Percentiles rank a stretch among this genome's conserved stretches.
phyloP scores from a whole-genome alignment of 2,888 invertebrate genomes.

The Tenthredo livida region DNA sequence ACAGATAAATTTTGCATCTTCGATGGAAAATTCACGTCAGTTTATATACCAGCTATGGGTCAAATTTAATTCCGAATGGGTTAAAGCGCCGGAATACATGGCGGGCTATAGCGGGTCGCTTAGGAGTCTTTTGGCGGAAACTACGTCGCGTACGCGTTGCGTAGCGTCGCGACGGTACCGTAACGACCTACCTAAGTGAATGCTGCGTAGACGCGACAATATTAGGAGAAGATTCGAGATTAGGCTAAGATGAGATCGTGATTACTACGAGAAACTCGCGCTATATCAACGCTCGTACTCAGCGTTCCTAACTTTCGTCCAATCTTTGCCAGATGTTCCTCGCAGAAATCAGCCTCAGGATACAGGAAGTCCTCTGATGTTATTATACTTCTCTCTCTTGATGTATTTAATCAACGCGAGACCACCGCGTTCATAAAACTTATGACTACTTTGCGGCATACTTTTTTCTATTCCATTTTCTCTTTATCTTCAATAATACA shows the following conservation, averaged over 20 bases:
- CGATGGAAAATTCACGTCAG: neutral
- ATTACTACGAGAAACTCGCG: slow-evolving; percentile 41
- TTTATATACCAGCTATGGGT: neutral
- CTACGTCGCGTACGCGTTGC: no score
- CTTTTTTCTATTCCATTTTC: slow-evolving; percentile 15
- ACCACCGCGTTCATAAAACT: neutral
- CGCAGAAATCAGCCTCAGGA: slow-evolving; percentile 36
- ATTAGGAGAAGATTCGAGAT: slow-evolving; percentile 45
- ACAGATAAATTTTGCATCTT: neutral
- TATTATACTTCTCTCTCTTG: slow-evolving; percentile 7
- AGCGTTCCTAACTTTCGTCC: slow-evolving; percentile 33
- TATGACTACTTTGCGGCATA: neutral
- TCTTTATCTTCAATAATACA: neutral
- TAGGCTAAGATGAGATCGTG: slow-evolving; percentile 45
- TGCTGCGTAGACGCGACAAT: slow-evolving; percentile 29
- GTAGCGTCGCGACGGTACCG: slow-evolving; percentile 20
- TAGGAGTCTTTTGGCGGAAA: neutral
- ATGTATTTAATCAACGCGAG: slow-evolving; percentile 53
- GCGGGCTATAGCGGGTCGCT: neutral
- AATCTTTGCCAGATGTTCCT: slow-evolving; percentile 40
- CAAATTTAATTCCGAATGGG: slow-evolving; percentile 27
- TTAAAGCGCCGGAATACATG: slow-evolving; percentile 5
- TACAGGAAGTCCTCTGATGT: slow-evolving; percentile 1
- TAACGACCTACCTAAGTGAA: slow-evolving; percentile 45
- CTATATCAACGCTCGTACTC: neutral